Conservation (phyloP, 2,797 vertebrate genomes). For the Loris lydekkerianus region DNA sequence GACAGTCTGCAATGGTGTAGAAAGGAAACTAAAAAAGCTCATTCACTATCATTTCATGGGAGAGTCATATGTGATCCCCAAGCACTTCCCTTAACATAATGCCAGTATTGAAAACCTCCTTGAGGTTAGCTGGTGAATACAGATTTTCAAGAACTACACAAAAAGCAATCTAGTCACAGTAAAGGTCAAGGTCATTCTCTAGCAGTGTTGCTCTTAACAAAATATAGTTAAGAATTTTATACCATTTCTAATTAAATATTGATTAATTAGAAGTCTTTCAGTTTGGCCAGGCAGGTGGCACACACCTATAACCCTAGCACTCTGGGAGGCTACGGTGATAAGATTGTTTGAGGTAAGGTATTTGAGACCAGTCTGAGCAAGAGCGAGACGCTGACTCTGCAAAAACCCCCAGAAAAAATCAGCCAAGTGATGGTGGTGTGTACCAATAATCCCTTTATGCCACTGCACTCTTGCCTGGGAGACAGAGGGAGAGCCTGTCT, state of each 20-base stretch:
- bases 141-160: background rate
- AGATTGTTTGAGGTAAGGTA: too few relatives aligned
- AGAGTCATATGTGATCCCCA: background rate
- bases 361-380: too few relatives aligned
- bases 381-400: too few relatives aligned
- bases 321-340: too few relatives aligned
- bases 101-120: background rate
- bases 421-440: too few relatives aligned
- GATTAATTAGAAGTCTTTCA: slow-evolving; percentile 5
- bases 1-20: background rate
- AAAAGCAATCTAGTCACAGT: background rate
- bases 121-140: background rate
- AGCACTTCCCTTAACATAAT: background rate
- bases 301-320: too few relatives aligned
- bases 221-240: background rate
- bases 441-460: too few relatives aligned
- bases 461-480: too few relatives aligned
- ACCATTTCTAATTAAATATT: slow-evolving; percentile 9
- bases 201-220: background rate
- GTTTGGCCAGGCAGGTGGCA: background rate
- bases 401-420: too few relatives aligned
- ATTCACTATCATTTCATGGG: background rate
- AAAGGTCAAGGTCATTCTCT: background rate
- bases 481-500: too few relatives aligned
- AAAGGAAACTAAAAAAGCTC: background rate